Percentiles rank a stretch among this genome's conserved stretches.
Conservation (phyloP, 92 coral and sea anemone species). For the Porites divaricata region DNA sequence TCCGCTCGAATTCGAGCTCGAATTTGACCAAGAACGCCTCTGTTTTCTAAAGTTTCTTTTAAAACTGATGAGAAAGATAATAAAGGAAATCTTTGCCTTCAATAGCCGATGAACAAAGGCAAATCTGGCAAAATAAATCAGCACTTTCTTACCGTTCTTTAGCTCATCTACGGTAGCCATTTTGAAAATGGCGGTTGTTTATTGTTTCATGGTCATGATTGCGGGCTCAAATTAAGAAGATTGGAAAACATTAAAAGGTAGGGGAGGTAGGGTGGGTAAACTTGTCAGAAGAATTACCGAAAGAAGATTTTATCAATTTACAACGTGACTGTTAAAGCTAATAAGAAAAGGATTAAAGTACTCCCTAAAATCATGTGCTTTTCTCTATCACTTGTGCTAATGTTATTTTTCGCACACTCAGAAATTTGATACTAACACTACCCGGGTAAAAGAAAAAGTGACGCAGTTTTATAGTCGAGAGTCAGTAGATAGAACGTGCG, state of each 20-base stretch:
- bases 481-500: too few relatives aligned
- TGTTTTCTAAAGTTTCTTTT: slow-evolving; percentile 95
- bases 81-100: not conserved
- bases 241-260: not conserved
- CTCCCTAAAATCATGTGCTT: not conserved
- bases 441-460: not conserved
- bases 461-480: not conserved
- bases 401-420: not conserved
- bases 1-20: slow-evolving; percentile 96
- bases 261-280: not conserved
- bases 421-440: not conserved
- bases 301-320: not conserved
- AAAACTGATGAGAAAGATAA: slow-evolving; percentile 57
- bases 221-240: not conserved
- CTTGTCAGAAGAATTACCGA: not conserved
- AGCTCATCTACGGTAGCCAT: slow-evolving; percentile 96
- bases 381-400: too few relatives aligned
- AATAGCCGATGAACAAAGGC: not conserved
- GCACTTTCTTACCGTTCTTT: slow-evolving; percentile 71
- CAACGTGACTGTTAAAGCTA: too few relatives aligned
- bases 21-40: slow-evolving; percentile 96
- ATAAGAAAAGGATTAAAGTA: not conserved
- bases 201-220: not conserved
- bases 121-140: not conserved
- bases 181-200: slow-evolving; percentile 81